Conservation (phyloP, 1,140 invertebrate species). For the Drosophila baimaii region DNA sequence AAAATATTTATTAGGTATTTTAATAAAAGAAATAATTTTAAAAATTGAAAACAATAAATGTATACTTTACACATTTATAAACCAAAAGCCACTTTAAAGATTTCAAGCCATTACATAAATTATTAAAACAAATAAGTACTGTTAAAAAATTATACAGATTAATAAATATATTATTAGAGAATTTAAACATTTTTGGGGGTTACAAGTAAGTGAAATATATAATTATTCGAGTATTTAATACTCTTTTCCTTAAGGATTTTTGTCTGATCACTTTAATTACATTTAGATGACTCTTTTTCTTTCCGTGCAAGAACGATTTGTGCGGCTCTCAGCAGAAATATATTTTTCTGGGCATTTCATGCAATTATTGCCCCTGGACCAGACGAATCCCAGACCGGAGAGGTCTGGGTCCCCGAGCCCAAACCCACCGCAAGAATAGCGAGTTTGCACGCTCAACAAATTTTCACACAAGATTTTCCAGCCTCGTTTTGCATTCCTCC, state of each 20-base stretch:
- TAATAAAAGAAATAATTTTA: not conserved
- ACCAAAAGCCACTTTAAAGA: not conserved
- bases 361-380: conserved; percentile 70
- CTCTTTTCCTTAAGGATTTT: no score
- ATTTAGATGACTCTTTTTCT: not conserved
- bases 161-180: no score
- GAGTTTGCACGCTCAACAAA: conserved; percentile 80
- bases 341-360: conserved; percentile 72
- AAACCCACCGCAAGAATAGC: conserved; percentile 23
- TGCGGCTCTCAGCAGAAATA: conserved; percentile 73
- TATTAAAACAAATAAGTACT: no score
- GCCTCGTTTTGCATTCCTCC: conserved; percentile 56
- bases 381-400: conserved; percentile 44
- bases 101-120: no score
- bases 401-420: not conserved
- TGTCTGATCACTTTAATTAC: not conserved
- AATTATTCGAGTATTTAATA: not conserved
- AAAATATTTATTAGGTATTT: not conserved
- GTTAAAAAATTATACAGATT: no score
- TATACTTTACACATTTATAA: no score
- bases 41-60: no score
- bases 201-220: not conserved
- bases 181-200: not conserved
- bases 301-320: conserved; percentile 41
- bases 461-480: conserved; percentile 79